Conservation (phyloP, 2,797 vertebrate species). For the Peromyscus aztecus region DNA sequence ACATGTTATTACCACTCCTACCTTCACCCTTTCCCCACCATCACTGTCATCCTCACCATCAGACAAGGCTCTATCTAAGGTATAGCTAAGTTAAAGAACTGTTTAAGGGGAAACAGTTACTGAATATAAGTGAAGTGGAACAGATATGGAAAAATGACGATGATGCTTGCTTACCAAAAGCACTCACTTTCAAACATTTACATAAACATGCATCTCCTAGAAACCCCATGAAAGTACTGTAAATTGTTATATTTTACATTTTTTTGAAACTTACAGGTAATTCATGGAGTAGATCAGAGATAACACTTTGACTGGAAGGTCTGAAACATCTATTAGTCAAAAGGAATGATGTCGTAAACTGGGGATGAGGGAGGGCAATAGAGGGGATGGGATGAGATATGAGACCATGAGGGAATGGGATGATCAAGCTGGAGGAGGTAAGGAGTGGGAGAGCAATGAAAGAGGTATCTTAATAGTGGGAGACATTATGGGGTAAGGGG, state of each 20-base stretch:
- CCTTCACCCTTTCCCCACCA: not conserved
- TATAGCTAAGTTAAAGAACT: slow-evolving; percentile 21
- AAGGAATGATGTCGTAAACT: not conserved
- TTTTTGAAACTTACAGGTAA: slow-evolving; percentile 49
- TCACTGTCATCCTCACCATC: not conserved
- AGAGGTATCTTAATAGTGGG: too few relatives aligned
- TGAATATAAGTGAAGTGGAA: not conserved
- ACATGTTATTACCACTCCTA: not conserved
- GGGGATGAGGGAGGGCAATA: too few relatives aligned
- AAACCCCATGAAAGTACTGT: slow-evolving; percentile 16
- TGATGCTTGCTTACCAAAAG: not conserved
- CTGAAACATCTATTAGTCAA: slow-evolving; percentile 49
- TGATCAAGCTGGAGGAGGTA: too few relatives aligned
- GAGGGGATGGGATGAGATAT: too few relatives aligned
- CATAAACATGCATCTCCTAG: not conserved
- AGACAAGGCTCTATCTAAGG: not conserved
- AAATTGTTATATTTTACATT: slow-evolving; percentile 59
- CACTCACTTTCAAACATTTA: slow-evolving; percentile 43
- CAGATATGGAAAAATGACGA: slow-evolving; percentile 27
- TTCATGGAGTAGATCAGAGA: not conserved
- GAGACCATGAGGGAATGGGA: too few relatives aligned
- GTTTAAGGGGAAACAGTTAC: not conserved
- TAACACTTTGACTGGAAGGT: slow-evolving; percentile 10
- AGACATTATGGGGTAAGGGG: too few relatives aligned
- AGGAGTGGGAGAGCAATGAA: too few relatives aligned